phyloP scores from a whole-genome alignment of 2,797 vertebrate genomes.

The Gymnoscopelus braueri region DNA sequence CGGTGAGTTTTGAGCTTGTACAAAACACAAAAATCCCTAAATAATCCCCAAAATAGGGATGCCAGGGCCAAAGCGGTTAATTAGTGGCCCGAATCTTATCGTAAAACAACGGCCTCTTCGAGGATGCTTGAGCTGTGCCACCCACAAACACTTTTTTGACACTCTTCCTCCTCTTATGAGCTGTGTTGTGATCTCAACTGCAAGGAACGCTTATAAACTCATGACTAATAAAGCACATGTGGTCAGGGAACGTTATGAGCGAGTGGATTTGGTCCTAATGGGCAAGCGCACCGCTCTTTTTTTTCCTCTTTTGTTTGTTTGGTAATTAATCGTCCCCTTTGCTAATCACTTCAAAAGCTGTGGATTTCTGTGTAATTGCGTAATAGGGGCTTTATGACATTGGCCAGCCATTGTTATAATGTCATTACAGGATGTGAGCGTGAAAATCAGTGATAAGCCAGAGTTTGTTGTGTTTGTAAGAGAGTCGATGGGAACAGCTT shows the following conservation, averaged over 20 bases:
- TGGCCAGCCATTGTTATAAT: no score
- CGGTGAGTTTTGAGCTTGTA: no score
- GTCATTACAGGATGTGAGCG: background rate
- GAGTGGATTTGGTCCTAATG: slow-evolving; percentile 36
- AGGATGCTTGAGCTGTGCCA: slow-evolving; percentile 13
- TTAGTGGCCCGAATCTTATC: slow-evolving; percentile 16
- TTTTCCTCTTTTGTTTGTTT: slow-evolving; percentile 15
- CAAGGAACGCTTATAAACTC: slow-evolving; percentile 64
- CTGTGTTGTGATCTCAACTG: slow-evolving; percentile 61
- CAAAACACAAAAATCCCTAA: no score
- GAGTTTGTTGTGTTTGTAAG: background rate
- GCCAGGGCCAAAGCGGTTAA: background rate
- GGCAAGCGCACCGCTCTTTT: background rate
- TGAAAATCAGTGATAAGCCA: background rate
- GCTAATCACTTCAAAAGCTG: background rate
- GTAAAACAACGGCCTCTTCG: background rate
- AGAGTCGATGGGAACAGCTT: background rate
- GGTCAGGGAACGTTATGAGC: slow-evolving; percentile 25
- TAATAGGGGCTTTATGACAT: no score
- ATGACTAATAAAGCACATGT: slow-evolving; percentile 58
- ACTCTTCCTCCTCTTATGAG: slow-evolving; percentile 20
- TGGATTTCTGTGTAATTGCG: background rate
- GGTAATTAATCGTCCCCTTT: slow-evolving; percentile 7
- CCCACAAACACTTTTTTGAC: slow-evolving; percentile 46
- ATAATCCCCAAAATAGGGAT: no score